These are phyloP conservation scores for Pangasius djambal DNA, from an alignment of 2,797 vertebrate species.

Conservation along the genomic window DNA sequence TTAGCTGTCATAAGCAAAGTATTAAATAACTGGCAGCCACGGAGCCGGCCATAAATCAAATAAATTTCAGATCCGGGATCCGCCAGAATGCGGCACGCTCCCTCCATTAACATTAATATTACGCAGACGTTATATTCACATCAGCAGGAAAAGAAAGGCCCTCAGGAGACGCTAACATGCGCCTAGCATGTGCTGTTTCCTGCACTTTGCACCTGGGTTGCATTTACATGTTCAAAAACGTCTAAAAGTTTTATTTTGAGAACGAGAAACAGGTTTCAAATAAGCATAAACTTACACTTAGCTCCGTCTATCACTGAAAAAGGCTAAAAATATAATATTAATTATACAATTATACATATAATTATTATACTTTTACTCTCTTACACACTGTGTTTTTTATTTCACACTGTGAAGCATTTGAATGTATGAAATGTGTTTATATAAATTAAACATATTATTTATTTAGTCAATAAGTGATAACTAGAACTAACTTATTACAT, in stretches of 20 bases:
- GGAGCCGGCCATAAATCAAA: slow-evolving; percentile 57
- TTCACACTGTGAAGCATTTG: not conserved
- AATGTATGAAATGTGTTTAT: not conserved
- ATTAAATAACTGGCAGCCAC: slow-evolving; percentile 56
- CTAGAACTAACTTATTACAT: not conserved
- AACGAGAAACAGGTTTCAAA: not conserved
- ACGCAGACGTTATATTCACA: slow-evolving; percentile 53
- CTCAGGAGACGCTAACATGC: slow-evolving; percentile 31
- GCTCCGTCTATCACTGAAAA: not conserved
- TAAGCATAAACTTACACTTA: not conserved
- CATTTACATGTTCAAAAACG: not conserved
- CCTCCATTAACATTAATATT: slow-evolving; percentile 32
- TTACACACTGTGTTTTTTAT: not conserved
- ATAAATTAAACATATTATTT: not conserved
- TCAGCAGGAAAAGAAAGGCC: slow-evolving; percentile 48
- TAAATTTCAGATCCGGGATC: slow-evolving; percentile 46
- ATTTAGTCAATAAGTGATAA: not conserved
- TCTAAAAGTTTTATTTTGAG: slow-evolving; percentile 26
- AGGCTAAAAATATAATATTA: not conserved
- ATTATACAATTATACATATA: not conserved
- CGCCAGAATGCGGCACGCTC: slow-evolving; percentile 43
- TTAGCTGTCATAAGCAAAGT: slow-evolving; percentile 55
- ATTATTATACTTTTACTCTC: not conserved
- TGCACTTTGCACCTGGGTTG: not conserved
- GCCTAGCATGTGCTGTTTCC: not conserved